A percentile compares a stretch with the other conserved stretches of the same genome.
Evolutionary conservation across 2,113 vertebrate genomes (phyloP).

Genomic region (Bettongia penicillata): DNA sequence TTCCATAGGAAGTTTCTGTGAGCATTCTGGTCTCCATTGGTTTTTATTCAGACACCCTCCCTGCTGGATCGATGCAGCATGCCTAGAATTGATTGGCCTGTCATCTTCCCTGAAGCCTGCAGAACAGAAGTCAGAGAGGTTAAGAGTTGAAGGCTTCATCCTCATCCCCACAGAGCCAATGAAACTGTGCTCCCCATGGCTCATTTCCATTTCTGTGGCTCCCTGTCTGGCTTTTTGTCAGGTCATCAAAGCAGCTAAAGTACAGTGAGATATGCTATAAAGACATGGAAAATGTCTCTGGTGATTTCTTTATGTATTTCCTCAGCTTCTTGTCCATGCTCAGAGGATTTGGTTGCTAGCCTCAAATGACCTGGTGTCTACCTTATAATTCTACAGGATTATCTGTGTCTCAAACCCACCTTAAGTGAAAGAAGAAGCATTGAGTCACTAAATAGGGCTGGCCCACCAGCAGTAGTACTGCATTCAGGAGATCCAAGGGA

Average conservation of each 20-base stretch:
- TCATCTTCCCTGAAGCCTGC: not conserved
- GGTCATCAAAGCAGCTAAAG: not conserved
- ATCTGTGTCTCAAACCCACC: not conserved
- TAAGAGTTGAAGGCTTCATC: not conserved
- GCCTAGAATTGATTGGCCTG: too few relatives aligned
- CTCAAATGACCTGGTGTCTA: not conserved
- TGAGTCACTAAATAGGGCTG: too few relatives aligned
- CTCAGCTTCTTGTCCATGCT: not conserved
- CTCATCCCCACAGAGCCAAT: not conserved
- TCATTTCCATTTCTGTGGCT: not conserved
- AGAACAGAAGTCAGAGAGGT: not conserved
- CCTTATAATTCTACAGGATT: not conserved
- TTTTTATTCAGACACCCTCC: not conserved
- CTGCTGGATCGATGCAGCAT: not conserved
- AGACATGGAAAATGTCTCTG: not conserved
- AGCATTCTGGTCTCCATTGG: not conserved
- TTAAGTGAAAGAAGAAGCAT: not conserved
- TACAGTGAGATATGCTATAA: not conserved
- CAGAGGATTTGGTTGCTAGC: not conserved
- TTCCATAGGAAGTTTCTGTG: not conserved
- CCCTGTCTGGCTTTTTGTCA: not conserved
- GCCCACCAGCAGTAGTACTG: not conserved
- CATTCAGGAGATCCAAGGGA: not conserved
- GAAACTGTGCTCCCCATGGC: not conserved
- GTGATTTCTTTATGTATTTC: accelerated